Evolutionary conservation across 2,888 invertebrate species (phyloP).

Genomic region (Oscheius sp.): DNA sequence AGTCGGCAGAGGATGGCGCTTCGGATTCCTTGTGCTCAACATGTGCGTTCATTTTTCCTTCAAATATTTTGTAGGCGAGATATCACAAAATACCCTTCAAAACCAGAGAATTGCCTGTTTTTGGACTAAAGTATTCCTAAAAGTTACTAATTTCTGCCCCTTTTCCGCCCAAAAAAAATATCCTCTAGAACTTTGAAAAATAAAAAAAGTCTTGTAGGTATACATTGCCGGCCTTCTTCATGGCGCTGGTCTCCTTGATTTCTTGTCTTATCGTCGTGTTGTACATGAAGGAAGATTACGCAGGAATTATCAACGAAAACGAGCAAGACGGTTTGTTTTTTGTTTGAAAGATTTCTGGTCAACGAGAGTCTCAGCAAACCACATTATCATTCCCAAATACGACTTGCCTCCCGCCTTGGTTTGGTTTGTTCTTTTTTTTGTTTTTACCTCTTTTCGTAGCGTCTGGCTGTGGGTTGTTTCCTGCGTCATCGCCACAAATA

Average conservation of each 20-base stretch:
- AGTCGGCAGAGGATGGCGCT: slow-evolving; percentile 37
- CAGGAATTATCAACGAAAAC: slow-evolving; percentile 45
- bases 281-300: slow-evolving; percentile 50
- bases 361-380: not conserved
- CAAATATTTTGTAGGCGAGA: too few relatives aligned
- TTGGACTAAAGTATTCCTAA: too few relatives aligned
- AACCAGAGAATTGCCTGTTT: too few relatives aligned
- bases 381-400: slow-evolving; percentile 45
- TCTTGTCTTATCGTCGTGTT: slow-evolving; percentile 38
- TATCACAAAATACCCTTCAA: too few relatives aligned
- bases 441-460: too few relatives aligned
- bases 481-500: slow-evolving; percentile 50
- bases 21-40: slow-evolving; percentile 30
- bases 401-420: slow-evolving; percentile 47
- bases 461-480: slow-evolving; percentile 52
- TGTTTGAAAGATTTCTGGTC: not conserved
- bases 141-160: too few relatives aligned
- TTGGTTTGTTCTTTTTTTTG: too few relatives aligned
- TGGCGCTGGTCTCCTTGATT: slow-evolving; percentile 41
- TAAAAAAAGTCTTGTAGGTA: too few relatives aligned
- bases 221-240: slow-evolving; percentile 48
- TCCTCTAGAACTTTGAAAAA: too few relatives aligned
- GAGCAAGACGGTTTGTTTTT: slow-evolving; percentile 33
- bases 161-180: too few relatives aligned
- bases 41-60: too few relatives aligned